Evolutionary conservation across 2,797 vertebrate genomes (phyloP).

Genomic region (Coreius guichenoti): DNA sequence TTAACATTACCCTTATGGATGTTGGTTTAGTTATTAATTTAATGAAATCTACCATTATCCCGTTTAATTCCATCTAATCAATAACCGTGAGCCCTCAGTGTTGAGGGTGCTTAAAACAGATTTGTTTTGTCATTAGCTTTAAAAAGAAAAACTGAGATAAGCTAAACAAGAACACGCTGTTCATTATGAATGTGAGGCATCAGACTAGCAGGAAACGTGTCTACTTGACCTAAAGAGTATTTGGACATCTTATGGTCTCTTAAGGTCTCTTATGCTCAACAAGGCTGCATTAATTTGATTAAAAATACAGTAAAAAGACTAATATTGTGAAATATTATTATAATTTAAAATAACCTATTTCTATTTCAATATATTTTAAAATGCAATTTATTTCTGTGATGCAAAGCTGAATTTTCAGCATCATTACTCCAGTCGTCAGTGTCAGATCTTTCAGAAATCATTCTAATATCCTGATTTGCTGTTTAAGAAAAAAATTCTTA

Average conservation of each 20-base stretch:
- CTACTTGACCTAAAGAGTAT: too few species aligned
- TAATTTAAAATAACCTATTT: too few species aligned
- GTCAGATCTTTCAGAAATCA: too few species aligned
- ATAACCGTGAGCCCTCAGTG: constrained; percentile 20
- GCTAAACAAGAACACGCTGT: background rate
- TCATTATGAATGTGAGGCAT: background rate
- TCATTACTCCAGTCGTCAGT: background rate
- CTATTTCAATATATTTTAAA: background rate
- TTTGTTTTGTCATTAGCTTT: constrained; percentile 31
- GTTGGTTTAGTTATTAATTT: constrained; percentile 38
- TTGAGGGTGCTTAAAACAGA: constrained; percentile 29
- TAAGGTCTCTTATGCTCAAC: background rate
- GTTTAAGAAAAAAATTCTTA: too few species aligned
- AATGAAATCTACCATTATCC: constrained; percentile 21
- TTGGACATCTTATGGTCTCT: too few species aligned
- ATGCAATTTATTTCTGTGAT: background rate
- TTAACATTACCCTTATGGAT: constrained; percentile 48
- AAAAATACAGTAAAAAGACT: background rate
- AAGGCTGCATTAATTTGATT: background rate
- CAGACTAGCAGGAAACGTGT: background rate
- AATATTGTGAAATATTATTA: background rate
- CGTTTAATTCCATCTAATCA: constrained; percentile 37
- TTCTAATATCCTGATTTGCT: too few species aligned
- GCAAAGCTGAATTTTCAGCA: background rate
- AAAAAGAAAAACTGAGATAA: constrained; percentile 24